Conservation (phyloP, 2,888 invertebrate species). For the Trachelus stipa region DNA sequence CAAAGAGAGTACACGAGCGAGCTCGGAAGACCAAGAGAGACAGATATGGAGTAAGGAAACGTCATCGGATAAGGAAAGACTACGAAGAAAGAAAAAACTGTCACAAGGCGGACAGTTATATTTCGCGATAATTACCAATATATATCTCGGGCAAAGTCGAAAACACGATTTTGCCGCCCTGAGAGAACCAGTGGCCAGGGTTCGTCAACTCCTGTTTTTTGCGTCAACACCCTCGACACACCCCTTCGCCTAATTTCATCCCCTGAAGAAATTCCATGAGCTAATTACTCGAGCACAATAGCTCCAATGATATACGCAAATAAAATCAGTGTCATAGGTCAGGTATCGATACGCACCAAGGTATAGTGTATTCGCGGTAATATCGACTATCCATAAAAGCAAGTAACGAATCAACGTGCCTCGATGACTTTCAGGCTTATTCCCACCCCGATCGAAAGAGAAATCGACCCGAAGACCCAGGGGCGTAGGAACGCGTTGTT, state of each 20-base stretch:
- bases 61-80: not conserved
- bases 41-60: not conserved
- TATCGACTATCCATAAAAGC: not conserved
- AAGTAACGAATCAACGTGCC: not conserved
- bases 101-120: not conserved
- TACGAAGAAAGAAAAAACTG: not conserved
- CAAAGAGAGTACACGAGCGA: not conserved
- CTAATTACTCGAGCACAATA: not conserved
- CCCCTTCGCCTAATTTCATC: not conserved
- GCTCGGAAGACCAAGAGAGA: not conserved
- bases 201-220: not conserved
- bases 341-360: not conserved
- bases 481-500: not conserved
- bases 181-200: too few species aligned
- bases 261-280: not conserved
- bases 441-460: not conserved
- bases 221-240: not conserved
- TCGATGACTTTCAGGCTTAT: not conserved
- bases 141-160: not conserved
- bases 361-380: too few species aligned
- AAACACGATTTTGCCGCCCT: not conserved
- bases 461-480: not conserved
- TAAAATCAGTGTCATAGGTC: not conserved
- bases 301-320: not conserved
- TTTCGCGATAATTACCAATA: not conserved